Conservation (phyloP, 2,113 vertebrate species). For the Python bivittatus region DNA sequence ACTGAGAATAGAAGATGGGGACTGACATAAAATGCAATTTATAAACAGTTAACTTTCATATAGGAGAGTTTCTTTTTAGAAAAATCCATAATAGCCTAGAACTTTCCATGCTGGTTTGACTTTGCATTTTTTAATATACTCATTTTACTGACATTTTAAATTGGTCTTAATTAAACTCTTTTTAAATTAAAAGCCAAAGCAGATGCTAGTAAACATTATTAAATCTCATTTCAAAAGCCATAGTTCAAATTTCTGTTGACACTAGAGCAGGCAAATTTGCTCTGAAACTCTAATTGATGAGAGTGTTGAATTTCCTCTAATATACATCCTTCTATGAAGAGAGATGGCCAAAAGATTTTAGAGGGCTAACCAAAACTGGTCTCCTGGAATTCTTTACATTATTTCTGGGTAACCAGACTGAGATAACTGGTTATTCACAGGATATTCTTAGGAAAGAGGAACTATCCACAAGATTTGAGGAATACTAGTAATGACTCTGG, state of each 20-base stretch:
- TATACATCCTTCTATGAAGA: neutral
- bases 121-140: neutral
- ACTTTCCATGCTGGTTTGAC: neutral
- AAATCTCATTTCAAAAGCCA: slow-evolving; percentile 25
- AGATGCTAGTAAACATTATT: slow-evolving; percentile 19
- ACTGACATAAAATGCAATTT: neutral
- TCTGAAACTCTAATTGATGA: slow-evolving; percentile 20
- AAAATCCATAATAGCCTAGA: neutral
- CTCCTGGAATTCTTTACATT: neutral
- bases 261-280: neutral
- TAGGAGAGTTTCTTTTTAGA: neutral
- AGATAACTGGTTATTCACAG: neutral
- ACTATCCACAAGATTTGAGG: neutral
- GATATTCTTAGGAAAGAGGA: neutral
- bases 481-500: neutral
- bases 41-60: neutral
- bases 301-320: neutral
- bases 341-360: neutral
- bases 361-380: neutral
- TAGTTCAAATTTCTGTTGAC: slow-evolving; percentile 19
- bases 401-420: neutral
- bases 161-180: neutral
- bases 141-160: neutral
- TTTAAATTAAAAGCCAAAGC: neutral
- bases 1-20: neutral